Base-by-base conservation (phyloP, 2,113 vertebrate species). In the Picathartes gymnocephalus region DNA sequence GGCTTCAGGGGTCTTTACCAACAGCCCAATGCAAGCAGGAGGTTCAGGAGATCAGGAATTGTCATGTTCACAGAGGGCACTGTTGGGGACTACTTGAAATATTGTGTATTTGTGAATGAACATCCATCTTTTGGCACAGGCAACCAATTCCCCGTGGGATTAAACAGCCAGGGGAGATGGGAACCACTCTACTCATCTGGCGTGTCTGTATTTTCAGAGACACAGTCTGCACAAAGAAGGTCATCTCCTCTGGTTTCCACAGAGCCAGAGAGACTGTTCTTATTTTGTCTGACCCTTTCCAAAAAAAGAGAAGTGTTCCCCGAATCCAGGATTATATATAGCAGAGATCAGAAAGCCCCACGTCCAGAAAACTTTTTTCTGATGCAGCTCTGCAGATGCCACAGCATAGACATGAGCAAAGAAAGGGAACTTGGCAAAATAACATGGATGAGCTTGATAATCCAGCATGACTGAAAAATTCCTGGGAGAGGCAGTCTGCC, bases 401-500 rank as follows among this genome's bases (percentile, higher is more conserved):
- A 92, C 85, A 92, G 91, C 90, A 95, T 3, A 96, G 95, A 86
- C 96, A 88, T 62, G 64, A 94, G 93, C 90, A 95, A 93, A 96
- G 84, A 94, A 94, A 96, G 57, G 78, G 66, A 96, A 95, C 62
- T 93, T 97, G 96, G 96, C 92, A 96, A 97, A 97, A 91, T 62
- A 95, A 95, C 96, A 95, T 95, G 93, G 93, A 96, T 93, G 92
- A 93, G 94, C 95, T 93, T 91, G 95, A 96, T 95, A 97, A 97
- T 97, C 95, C 89, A 96, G 95, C 92, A 92, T 92, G 96, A 96
- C 94, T 96, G 95, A 97, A 95, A 97, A 96, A 96, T 95, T 95
- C 96, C 96, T 95, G 81, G 93, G 96, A 96, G 97, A 96, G 90
- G 91, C 95, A 94, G 93, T 51, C 96, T 97, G 96, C 96, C 93